Conservation (phyloP, 2,113 vertebrate genomes). For the Cercopithecus mona region DNA sequence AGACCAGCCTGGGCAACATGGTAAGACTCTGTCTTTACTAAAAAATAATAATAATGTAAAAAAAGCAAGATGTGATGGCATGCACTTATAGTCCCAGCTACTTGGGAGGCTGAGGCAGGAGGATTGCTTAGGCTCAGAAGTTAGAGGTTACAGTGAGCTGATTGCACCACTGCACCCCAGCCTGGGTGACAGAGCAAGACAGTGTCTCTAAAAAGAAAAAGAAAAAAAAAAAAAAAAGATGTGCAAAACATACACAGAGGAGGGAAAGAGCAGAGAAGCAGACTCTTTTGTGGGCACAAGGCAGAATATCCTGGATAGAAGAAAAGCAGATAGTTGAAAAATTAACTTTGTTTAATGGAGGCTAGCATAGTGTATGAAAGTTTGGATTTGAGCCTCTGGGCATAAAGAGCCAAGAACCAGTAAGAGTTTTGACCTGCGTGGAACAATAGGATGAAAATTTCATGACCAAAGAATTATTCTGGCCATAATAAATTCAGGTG, state of each 20-base stretch:
- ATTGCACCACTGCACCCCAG: background rate
- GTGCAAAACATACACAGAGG: background rate
- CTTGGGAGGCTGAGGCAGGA: background rate
- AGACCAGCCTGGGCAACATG: background rate
- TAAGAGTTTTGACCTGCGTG: background rate
- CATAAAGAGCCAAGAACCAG: background rate
- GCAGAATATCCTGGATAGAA: background rate
- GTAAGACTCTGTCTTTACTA: background rate
- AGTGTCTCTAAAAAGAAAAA: background rate
- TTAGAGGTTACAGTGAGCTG: background rate
- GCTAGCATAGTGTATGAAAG: background rate
- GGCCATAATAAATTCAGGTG: background rate
- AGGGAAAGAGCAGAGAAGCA: background rate
- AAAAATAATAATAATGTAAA: background rate
- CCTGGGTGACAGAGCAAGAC: background rate
- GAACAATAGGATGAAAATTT: background rate
- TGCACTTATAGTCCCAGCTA: background rate
- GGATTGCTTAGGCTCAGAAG: background rate
- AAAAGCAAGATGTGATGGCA: background rate
- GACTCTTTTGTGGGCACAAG: background rate
- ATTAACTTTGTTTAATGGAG: background rate
- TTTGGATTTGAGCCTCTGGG: background rate
- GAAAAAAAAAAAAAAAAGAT: background rate
- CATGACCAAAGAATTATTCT: background rate
- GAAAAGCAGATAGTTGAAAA: background rate